Evolutionary conservation across 2,797 vertebrate species (phyloP).

Genomic region (Macropus fuliginosus): DNA sequence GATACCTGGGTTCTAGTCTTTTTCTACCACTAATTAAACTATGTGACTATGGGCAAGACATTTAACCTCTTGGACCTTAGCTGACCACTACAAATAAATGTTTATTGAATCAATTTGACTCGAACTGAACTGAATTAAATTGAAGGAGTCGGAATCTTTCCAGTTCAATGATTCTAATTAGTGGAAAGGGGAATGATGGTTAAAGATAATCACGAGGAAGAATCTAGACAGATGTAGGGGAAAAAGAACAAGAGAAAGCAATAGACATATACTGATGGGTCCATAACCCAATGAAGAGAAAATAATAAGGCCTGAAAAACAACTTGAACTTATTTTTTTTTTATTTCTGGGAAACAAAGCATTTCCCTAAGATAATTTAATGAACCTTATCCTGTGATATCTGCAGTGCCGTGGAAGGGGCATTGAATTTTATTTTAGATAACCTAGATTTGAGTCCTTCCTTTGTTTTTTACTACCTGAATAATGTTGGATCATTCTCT

Average conservation of each 20-base stretch:
- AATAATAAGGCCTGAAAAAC: not conserved
- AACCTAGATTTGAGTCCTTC: not conserved
- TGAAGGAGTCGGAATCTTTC: not conserved
- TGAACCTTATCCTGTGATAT: not conserved
- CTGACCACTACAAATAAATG: not conserved
- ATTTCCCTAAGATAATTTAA: not conserved
- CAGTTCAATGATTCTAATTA: not conserved
- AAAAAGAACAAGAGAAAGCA: not conserved
- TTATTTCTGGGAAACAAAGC: not conserved
- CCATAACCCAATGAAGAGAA: not conserved
- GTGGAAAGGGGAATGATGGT: constrained; percentile 14
- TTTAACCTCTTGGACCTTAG: not conserved
- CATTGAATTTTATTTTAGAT: not conserved
- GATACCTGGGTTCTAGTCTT: not conserved
- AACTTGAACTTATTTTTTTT: constrained; percentile 3
- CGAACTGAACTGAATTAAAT: not conserved
- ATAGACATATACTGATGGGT: not conserved
- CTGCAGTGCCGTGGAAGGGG: not conserved
- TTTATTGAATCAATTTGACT: not conserved
- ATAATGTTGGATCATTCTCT: not conserved
- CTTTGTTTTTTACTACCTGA: not conserved
- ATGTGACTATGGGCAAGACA: not conserved
- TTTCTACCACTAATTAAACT: not conserved
- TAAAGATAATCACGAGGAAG: not conserved
- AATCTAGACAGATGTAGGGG: constrained; percentile 4